Conservation (phyloP, 2,888 invertebrate genomes). For the Yponomeuta plumbellus region DNA sequence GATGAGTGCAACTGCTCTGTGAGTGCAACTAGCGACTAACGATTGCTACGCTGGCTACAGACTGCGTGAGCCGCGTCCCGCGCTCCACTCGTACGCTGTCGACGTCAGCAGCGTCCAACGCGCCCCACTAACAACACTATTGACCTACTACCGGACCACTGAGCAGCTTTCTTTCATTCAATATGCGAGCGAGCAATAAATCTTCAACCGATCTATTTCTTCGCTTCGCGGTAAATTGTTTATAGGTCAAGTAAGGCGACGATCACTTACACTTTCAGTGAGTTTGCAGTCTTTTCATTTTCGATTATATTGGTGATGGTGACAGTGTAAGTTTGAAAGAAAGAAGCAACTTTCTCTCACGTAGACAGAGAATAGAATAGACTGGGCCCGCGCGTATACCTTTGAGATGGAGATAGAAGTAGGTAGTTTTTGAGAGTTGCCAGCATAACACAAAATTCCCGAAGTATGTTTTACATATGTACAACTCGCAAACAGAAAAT, state of each 20-base stretch:
- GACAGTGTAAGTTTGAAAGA: too few species aligned
- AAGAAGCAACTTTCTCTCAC: neutral
- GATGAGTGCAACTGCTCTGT: constrained; percentile 30
- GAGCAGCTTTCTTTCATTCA: constrained; percentile 65
- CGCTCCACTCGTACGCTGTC: constrained; percentile 26
- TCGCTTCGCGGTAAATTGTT: neutral
- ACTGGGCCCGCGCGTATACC: too few species aligned
- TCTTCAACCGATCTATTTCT: neutral
- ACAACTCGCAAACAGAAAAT: too few species aligned
- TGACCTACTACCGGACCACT: constrained; percentile 59
- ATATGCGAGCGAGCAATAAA: constrained; percentile 34
- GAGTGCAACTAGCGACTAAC: constrained; percentile 37
- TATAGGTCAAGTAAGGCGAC: neutral
- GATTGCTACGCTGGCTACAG: constrained; percentile 21
- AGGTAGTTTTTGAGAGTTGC: too few species aligned
- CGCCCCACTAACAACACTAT: constrained; percentile 45
- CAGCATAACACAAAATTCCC: too few species aligned
- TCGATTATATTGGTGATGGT: constrained; percentile 3
- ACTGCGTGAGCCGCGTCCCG: constrained; percentile 21
- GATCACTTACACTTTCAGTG: neutral
- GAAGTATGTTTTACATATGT: too few species aligned
- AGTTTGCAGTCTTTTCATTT: neutral
- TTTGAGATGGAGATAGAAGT: too few species aligned
- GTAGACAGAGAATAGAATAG: too few species aligned
- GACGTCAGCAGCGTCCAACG: constrained; percentile 52